These are phyloP conservation scores for Cataglyphis altisquamis DNA, from an alignment of 2,888 invertebrate genomes.

Conservation along the genomic window DNA sequence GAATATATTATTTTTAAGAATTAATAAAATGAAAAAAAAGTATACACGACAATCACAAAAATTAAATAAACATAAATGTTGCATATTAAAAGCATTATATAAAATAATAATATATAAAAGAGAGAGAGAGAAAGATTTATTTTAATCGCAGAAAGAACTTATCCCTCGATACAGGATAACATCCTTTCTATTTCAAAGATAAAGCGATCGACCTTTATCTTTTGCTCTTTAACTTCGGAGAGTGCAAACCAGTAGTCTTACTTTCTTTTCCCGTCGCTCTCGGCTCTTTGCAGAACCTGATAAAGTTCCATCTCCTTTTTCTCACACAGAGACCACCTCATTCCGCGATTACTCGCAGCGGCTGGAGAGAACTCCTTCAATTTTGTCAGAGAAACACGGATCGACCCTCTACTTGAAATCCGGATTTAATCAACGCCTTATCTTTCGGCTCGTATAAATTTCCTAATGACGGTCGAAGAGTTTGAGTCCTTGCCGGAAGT, in stretches of 20 bases:
- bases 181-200: constrained; percentile 69
- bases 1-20: neutral
- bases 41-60: neutral
- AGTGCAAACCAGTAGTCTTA: constrained; percentile 71
- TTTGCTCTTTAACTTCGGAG: constrained; percentile 37
- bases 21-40: neutral
- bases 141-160: constrained; percentile 66
- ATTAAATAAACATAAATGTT: neutral
- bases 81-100: neutral
- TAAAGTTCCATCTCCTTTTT: constrained; percentile 59
- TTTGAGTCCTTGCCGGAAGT: constrained; percentile 31
- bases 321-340: constrained; percentile 44
- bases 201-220: constrained; percentile 68
- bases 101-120: neutral
- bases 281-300: constrained; percentile 58
- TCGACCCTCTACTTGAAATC: constrained; percentile 8
- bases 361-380: constrained; percentile 70
- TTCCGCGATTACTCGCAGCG: constrained; percentile 68
- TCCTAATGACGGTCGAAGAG: constrained; percentile 62
- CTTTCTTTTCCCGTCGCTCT: constrained; percentile 61
- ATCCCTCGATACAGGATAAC: constrained; percentile 66
- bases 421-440: constrained; percentile 73
- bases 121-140: constrained; percentile 65
- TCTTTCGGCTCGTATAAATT: constrained; percentile 66
- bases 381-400: constrained; percentile 68